Evolutionary conservation across 1,140 invertebrate species (phyloP).

Genomic region (Trichonephila clavipes): DNA sequence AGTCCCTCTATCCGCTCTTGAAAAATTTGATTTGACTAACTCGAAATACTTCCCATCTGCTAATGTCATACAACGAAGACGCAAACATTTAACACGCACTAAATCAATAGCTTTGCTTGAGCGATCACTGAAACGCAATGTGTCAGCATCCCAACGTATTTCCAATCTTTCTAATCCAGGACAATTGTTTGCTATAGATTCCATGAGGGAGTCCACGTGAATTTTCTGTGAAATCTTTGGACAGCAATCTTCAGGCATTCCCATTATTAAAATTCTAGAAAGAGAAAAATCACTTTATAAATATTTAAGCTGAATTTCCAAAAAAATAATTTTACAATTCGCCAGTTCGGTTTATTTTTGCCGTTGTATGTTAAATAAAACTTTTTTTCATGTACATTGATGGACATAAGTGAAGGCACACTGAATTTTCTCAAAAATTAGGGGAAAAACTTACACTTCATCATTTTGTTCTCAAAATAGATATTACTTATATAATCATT

Average conservation of each 20-base stretch:
- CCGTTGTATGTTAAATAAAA: too few relatives aligned
- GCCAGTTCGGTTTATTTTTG: too few relatives aligned
- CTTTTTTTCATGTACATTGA: too few relatives aligned
- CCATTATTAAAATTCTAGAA: slow-evolving; percentile 96
- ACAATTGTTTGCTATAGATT: slow-evolving; percentile 97
- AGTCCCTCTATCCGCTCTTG: slow-evolving; percentile 96
- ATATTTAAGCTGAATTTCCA: too few relatives aligned
- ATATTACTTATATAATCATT: too few relatives aligned
- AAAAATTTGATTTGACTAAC: slow-evolving; percentile 99
- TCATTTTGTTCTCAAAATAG: too few relatives aligned
- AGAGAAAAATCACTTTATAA: neutral
- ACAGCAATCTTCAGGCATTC: slow-evolving; percentile 96
- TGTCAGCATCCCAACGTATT: slow-evolving; percentile 98
- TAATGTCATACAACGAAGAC: slow-evolving; percentile 90
- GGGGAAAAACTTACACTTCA: too few relatives aligned
- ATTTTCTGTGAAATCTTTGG: slow-evolving; percentile 92
- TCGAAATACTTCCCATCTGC: slow-evolving; percentile 99
- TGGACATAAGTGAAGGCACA: too few relatives aligned
- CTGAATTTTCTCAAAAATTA: too few relatives aligned
- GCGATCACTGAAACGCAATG: slow-evolving; percentile 98
- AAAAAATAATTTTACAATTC: too few relatives aligned
- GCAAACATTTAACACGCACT: slow-evolving; percentile 92
- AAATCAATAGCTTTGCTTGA: slow-evolving; percentile 94
- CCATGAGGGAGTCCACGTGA: slow-evolving; percentile 97
- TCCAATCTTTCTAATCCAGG: slow-evolving; percentile 94